phyloP scores from a whole-genome alignment of 2,888 invertebrate genomes.

The Meloe dianella region DNA sequence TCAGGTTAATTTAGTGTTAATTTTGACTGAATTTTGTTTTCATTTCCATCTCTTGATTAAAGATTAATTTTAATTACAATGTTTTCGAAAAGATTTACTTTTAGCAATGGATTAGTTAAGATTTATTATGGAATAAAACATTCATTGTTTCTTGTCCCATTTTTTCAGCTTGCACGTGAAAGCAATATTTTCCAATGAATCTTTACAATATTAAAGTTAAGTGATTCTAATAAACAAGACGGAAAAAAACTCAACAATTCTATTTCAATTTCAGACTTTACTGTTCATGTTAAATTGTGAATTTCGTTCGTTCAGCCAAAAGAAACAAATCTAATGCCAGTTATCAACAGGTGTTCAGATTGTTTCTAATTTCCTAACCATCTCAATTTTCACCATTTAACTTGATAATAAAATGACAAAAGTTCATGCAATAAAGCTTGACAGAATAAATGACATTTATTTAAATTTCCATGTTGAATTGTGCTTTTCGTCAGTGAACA shows the following conservation, averaged over 20 bases:
- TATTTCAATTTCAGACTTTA: background rate
- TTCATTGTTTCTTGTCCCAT: background rate
- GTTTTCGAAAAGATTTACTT: background rate
- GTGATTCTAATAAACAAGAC: background rate
- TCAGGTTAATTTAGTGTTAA: too few species aligned
- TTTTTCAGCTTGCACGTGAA: background rate
- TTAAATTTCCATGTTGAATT: background rate
- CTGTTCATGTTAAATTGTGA: too few species aligned
- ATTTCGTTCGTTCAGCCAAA: background rate
- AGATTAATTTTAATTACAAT: too few species aligned
- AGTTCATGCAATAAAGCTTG: background rate
- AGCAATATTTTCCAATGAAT: background rate
- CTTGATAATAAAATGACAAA: background rate
- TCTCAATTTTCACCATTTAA: background rate
- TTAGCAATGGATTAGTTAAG: background rate
- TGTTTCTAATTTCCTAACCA: background rate
- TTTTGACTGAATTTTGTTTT: too few species aligned
- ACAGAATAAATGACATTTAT: background rate
- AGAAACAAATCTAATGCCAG: background rate
- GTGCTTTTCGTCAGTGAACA: background rate
- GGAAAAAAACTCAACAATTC: background rate
- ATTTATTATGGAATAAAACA: too few species aligned
- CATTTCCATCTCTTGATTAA: too few species aligned
- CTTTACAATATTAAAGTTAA: too few species aligned
- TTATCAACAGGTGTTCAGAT: constrained; percentile 8